A percentile compares a stretch with the other conserved stretches of the same genome.
These are phyloP conservation scores for Limosa lapponica DNA, from an alignment of 2,797 vertebrate species.

Conservation along the genomic window DNA sequence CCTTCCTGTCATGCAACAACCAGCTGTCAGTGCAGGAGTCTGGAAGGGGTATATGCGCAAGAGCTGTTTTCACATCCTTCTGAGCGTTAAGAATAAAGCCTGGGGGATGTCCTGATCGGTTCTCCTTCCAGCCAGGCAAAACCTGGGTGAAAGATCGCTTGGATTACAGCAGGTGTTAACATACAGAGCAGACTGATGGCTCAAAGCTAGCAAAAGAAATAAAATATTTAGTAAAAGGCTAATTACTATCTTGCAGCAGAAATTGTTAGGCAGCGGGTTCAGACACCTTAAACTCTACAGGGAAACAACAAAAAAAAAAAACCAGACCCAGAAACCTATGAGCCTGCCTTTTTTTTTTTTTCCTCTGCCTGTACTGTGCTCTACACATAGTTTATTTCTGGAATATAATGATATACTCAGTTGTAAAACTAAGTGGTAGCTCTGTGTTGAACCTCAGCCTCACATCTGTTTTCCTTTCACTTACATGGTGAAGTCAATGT, in stretches of 20 bases:
- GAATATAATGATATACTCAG: background rate
- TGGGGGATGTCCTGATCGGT: rapidly evolving
- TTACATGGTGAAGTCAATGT: background rate
- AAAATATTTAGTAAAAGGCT: background rate
- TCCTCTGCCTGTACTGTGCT: background rate
- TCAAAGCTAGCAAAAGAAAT: background rate
- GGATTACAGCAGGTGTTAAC: background rate
- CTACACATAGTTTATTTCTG: background rate
- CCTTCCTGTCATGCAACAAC: background rate
- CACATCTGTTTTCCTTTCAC: background rate
- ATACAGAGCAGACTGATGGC: background rate
- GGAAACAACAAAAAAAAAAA: too few species aligned
- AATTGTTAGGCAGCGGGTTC: background rate
- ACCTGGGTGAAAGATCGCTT: rapidly evolving
- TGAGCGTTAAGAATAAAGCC: background rate
- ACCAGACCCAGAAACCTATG: background rate
- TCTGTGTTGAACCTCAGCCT: background rate
- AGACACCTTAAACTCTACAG: rapidly evolving
- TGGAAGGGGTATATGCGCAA: background rate
- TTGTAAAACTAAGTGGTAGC: background rate
- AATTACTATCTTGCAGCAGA: background rate
- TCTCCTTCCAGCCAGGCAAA: background rate
- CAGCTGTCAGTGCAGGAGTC: background rate
- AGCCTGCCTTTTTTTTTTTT: background rate
- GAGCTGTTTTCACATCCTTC: background rate